Percentiles rank a stretch among this genome's conserved stretches.
Evolutionary conservation across 2,113 vertebrate species (phyloP).

Genomic region (Dendropsophus ebraccatus): DNA sequence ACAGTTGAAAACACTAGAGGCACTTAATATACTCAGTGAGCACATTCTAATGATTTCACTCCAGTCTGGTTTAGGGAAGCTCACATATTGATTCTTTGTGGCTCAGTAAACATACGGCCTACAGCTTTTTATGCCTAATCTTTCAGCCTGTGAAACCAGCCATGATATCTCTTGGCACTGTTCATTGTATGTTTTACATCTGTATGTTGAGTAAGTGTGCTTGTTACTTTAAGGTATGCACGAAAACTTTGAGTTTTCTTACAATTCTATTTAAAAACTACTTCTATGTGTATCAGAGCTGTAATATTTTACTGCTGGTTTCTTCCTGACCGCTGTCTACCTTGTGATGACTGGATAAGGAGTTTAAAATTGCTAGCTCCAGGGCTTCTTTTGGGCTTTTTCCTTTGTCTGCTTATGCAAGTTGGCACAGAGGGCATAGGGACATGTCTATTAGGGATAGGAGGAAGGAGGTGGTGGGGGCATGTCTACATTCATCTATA

Average conservation of each 20-base stretch:
- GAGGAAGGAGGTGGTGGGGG: not conserved
- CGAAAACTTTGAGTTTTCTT: not conserved
- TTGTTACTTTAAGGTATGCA: conserved; percentile 1
- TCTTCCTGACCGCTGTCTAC: not conserved
- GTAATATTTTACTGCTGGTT: not conserved
- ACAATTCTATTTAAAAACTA: not conserved
- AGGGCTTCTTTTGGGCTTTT: not conserved
- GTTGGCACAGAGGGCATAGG: not conserved
- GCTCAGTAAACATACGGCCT: conserved; percentile 46
- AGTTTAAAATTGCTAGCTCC: not conserved
- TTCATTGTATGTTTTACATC: conserved; percentile 9
- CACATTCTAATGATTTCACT: conserved; percentile 31
- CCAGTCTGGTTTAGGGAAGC: conserved; percentile 12
- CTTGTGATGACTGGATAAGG: not conserved
- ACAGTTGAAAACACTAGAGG: conserved; percentile 28
- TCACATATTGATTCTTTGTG: conserved; percentile 48
- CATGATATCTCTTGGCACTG: conserved; percentile 31
- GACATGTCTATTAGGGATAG: not conserved
- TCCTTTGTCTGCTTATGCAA: not conserved
- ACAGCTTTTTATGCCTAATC: conserved; percentile 32
- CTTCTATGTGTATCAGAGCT: not conserved
- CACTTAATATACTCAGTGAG: conserved; percentile 24
- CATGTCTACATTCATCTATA: not conserved
- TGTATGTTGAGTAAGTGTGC: conserved; percentile 2
- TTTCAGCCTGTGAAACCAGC: conserved; percentile 45